Percentiles rank a stretch among this genome's conserved stretches.
phyloP scores from a whole-genome alignment of 1,140 invertebrate species.

The Hermetia illucens region DNA sequence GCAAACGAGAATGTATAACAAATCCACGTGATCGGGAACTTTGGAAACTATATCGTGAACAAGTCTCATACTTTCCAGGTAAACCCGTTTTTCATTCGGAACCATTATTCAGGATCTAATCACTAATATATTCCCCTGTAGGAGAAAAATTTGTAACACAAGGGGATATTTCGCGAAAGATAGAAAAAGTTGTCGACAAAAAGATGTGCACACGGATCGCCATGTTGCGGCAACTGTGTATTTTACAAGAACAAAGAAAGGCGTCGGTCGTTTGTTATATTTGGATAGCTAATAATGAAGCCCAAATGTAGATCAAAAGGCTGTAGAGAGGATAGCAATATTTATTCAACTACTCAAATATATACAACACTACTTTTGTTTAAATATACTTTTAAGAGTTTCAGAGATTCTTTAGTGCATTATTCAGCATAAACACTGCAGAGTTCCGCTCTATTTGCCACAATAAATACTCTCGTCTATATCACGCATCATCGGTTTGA shows the following conservation, averaged over 20 bases:
- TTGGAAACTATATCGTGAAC: slow-evolving; percentile 10
- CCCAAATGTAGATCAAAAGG: too few relatives aligned
- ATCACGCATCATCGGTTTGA: slow-evolving; percentile 8
- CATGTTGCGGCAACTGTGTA: slow-evolving; percentile 9
- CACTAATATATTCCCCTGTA: background rate
- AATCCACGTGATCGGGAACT: slow-evolving; percentile 7
- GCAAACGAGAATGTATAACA: slow-evolving; percentile 3
- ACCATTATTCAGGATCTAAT: too few relatives aligned
- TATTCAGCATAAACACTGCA: slow-evolving; percentile 17
- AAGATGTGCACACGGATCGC: slow-evolving; percentile 8
- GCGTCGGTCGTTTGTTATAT: slow-evolving; percentile 8
- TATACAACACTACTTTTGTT: too few relatives aligned
- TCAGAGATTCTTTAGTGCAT: too few relatives aligned
- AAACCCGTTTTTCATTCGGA: too few relatives aligned
- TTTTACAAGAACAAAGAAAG: slow-evolving; percentile 8
- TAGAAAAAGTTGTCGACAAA: slow-evolving; percentile 10
- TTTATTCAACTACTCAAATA: too few relatives aligned
- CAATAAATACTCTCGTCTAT: slow-evolving; percentile 5
- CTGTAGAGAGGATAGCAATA: too few relatives aligned
- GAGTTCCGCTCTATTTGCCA: slow-evolving; percentile 1
- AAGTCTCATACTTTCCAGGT: slow-evolving; percentile 8
- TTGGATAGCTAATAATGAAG: too few relatives aligned
- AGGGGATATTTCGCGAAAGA: slow-evolving; percentile 9
- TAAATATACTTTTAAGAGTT: too few relatives aligned
- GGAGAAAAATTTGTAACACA: slow-evolving; percentile 8